Base-by-base conservation (phyloP, 2,888 invertebrate genomes). In the Gryllus longicercus region DNA sequence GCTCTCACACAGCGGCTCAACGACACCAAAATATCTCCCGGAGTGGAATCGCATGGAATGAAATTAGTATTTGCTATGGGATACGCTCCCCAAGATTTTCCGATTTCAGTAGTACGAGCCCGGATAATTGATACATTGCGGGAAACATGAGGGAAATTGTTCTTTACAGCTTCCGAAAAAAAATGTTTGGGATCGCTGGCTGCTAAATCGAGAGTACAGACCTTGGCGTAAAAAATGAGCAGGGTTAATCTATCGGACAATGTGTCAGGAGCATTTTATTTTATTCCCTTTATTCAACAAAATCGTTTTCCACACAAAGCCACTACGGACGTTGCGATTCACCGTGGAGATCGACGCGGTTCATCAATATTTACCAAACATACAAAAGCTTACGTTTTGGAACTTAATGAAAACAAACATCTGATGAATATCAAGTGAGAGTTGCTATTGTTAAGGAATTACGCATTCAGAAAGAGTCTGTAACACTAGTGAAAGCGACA, bases 241-340 rank as follows among this genome's bases (percentile, higher is more conserved):
- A 16, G 63, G 63, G 63, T 63, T 63, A 63, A 63, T 63, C 63
- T 63, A 63, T 63, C 63, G 63, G 63, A 63, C 63, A 63, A 63
- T 63, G 63, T 16, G n/a, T 63, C 63, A n/a, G 12, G 16, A n/a
- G 16, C n/a, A 63, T 63, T 63, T 63, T 63, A 63, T 63, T 63
- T 63, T 63, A 63, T 63, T 63, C 63, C 4, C 63, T 63, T 63
- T 63, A 63, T 63, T 63, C 63, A 63, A 63, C 63, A 18, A 63
- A 63, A 63, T 63, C n/a, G 63, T 63, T 63, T 63, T 63, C 63
- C 63, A 63, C 63, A 63, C 63, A 63, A 63, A 63, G 63, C 63
- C 63, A n/a, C 63, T 14, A 63, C 63, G 63, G 8, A 63, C 63
- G 63, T 63, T 4, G 63, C 63, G 63, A 63, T 16, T 12, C 63